phyloP scores from a whole-genome alignment of 2,797 vertebrate genomes.

The Buceros bicornis region DNA sequence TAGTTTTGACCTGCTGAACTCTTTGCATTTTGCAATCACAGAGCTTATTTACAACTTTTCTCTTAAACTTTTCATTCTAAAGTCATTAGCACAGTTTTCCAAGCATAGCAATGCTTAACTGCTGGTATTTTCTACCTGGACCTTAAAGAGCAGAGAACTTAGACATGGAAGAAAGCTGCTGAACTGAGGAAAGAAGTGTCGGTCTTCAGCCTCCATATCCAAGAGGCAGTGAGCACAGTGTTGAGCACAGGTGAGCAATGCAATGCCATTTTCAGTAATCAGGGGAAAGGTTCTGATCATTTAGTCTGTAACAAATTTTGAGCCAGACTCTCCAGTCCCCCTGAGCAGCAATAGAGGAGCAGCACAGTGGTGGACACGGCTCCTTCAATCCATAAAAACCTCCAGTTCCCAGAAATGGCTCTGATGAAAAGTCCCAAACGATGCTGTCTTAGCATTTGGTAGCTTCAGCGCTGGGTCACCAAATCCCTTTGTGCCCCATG shows the following conservation, averaged over 20 bases:
- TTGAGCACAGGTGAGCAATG: not conserved
- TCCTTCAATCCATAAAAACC: not conserved
- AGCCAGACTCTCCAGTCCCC: not conserved
- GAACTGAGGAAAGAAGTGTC: not conserved
- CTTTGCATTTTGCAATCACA: not conserved
- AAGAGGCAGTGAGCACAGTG: not conserved
- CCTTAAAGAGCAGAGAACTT: not conserved
- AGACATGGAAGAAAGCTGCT: not conserved
- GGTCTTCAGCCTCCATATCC: not conserved
- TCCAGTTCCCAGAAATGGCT: not conserved
- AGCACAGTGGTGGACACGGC: rapidly evolving
- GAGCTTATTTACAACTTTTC: not conserved
- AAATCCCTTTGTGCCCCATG: not conserved
- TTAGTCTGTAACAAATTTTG: not conserved
- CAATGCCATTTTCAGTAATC: not conserved
- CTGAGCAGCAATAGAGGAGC: not conserved
- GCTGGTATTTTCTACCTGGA: not conserved
- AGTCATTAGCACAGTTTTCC: not conserved
- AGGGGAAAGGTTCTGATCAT: not conserved
- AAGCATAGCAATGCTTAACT: not conserved
- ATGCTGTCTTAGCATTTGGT: not conserved
- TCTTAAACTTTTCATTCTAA: not conserved
- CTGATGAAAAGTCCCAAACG: not conserved
- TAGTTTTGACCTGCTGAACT: not conserved
- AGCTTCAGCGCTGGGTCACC: not conserved